Conservation (phyloP, 2,797 vertebrate species). For the Siniperca scherzeri region DNA sequence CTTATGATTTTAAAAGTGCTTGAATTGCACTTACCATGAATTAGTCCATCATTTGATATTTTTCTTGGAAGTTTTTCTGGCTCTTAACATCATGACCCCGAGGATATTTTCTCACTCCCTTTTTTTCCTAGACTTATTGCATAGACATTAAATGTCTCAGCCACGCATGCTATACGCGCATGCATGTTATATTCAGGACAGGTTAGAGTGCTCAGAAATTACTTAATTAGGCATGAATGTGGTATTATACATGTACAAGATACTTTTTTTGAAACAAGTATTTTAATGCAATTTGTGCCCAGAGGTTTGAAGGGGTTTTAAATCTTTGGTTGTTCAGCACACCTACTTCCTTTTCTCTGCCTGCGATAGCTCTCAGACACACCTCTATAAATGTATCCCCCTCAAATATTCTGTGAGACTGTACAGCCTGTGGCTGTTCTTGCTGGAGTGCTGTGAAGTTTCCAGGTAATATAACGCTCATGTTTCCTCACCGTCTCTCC, state of each 20-base stretch:
- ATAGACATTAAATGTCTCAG: slow-evolving; percentile 29
- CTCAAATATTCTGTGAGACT: background rate
- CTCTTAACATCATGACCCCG: background rate
- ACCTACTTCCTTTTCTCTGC: background rate
- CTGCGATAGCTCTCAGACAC: background rate
- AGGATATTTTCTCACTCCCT: slow-evolving; percentile 24
- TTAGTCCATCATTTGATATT: slow-evolving; percentile 21
- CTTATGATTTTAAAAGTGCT: slow-evolving; percentile 21
- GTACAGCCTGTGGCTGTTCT: background rate
- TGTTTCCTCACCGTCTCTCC: slow-evolving; percentile 88
- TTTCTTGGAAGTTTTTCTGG: slow-evolving; percentile 40
- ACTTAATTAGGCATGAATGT: slow-evolving; percentile 27
- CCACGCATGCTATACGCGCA: slow-evolving; percentile 2
- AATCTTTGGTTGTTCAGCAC: background rate
- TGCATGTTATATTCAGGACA: slow-evolving; percentile 3
- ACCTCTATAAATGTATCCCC: background rate
- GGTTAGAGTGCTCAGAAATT: slow-evolving; percentile 4
- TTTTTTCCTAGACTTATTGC: background rate
- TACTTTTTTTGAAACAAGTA: background rate
- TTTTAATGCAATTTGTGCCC: slow-evolving; percentile 9
- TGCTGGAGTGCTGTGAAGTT: background rate
- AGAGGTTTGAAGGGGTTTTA: background rate
- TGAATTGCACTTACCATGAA: slow-evolving; percentile 24
- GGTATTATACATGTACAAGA: background rate
- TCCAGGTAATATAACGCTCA: slow-evolving; percentile 9